Percentiles rank a stretch among this genome's conserved stretches.
phyloP scores from a whole-genome alignment of 2,113 vertebrate species.

The human (Homo sapiens) region GRCh38 chr14:97233501-97234000 shows the following conservation, averaged over 20 bases:
- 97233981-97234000: not conserved
- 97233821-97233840: not conserved
- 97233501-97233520: slow-evolving; percentile 90
- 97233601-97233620: slow-evolving; percentile 71
- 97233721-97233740: not conserved
- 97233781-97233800: rapidly evolving
- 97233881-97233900: not conserved
- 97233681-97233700: not conserved
- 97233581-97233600: slow-evolving; percentile 86
- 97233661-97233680: slow-evolving; percentile 7
- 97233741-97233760: rapidly evolving
- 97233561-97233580: slow-evolving; percentile 88
- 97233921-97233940: not conserved
- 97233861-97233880: not conserved
- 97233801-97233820: rapidly evolving
- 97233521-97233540: slow-evolving; percentile 89
- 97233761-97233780: rapidly evolving
- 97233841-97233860: not conserved
- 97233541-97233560: slow-evolving; percentile 91
- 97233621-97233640: slow-evolving; percentile 60
- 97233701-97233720: not conserved
- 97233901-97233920: not conserved
- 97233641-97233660: slow-evolving; percentile 13
- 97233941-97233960: not conserved
- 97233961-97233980: not conserved